Conservation (phyloP, 2,888 invertebrate genomes). For the Ennomos erosarius region DNA sequence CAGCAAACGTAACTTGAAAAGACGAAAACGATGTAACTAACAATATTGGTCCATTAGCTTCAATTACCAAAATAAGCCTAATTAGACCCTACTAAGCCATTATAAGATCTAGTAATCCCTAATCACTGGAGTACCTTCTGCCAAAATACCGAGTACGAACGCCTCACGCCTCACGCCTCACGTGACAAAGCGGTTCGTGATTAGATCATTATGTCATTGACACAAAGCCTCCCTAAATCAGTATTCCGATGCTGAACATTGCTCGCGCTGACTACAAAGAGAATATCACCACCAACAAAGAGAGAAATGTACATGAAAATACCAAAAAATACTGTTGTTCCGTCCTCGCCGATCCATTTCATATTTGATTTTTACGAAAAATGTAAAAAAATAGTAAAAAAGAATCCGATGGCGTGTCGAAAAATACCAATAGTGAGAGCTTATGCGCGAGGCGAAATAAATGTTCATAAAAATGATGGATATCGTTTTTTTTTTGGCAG, state of each 20-base stretch:
- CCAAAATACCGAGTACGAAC: constrained; percentile 8
- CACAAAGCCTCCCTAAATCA: constrained; percentile 44
- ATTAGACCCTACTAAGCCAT: constrained; percentile 16
- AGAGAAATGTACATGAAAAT: constrained; percentile 12
- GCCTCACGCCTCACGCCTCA: not conserved
- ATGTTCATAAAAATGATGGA: too few relatives aligned
- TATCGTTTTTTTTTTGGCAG: too few relatives aligned
- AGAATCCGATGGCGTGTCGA: too few relatives aligned
- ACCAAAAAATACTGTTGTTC: constrained; percentile 12
- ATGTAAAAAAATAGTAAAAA: too few relatives aligned
- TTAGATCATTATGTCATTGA: constrained; percentile 54
- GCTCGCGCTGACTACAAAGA: constrained; percentile 43
- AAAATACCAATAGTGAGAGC: too few relatives aligned
- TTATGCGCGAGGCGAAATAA: too few relatives aligned
- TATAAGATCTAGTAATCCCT: constrained; percentile 21
- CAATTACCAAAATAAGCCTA: constrained; percentile 18
- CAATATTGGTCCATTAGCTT: constrained; percentile 8
- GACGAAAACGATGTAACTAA: not conserved
- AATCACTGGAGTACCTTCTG: constrained; percentile 9
- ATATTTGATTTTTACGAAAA: not conserved
- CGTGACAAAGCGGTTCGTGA: constrained; percentile 39
- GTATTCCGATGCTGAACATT: constrained; percentile 40
- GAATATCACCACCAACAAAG: constrained; percentile 28
- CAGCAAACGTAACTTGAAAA: too few relatives aligned
- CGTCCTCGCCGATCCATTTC: not conserved